phyloP scores from a whole-genome alignment of 2,888 invertebrate genomes.

The Caenorhabditis afra region DNA sequence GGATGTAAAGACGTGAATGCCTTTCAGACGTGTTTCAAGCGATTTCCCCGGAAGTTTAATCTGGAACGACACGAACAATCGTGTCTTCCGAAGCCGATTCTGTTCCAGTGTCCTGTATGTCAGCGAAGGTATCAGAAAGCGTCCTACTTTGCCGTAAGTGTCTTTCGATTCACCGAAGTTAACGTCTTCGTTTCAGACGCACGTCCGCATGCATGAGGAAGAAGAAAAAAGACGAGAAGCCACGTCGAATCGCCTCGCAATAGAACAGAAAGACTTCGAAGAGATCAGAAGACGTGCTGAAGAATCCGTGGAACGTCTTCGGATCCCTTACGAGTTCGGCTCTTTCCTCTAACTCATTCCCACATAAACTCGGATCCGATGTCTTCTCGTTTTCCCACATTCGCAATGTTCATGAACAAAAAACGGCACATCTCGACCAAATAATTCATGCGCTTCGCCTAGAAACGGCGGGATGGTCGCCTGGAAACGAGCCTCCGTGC shows the following conservation, averaged over 20 bases:
- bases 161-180: not conserved
- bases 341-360: slow-evolving; percentile 15
- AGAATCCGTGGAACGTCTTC: slow-evolving; percentile 25
- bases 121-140: slow-evolving; percentile 40
- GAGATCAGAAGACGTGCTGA: slow-evolving; percentile 23
- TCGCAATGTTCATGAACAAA: slow-evolving; percentile 39
- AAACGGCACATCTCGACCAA: slow-evolving; percentile 9
- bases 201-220: slow-evolving; percentile 53
- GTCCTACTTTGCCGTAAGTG: slow-evolving; percentile 54
- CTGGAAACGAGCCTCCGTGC: slow-evolving; percentile 20
- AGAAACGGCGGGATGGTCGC: slow-evolving; percentile 33
- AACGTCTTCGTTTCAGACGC: slow-evolving; percentile 37
- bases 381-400: slow-evolving; percentile 15
- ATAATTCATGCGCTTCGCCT: slow-evolving; percentile 28
- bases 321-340: slow-evolving; percentile 44
- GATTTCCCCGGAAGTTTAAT: slow-evolving; percentile 61
- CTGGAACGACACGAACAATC: slow-evolving; percentile 50
- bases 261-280: slow-evolving; percentile 29
- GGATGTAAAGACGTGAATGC: no score
- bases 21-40: slow-evolving; percentile 60
- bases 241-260: slow-evolving; percentile 19
- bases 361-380: slow-evolving; percentile 14
- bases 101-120: slow-evolving; percentile 49
- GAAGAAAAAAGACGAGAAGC: slow-evolving; percentile 19
- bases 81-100: slow-evolving; percentile 18